Conservation (phyloP, 2,113 vertebrate genomes). For the Hemiprocne comata region DNA sequence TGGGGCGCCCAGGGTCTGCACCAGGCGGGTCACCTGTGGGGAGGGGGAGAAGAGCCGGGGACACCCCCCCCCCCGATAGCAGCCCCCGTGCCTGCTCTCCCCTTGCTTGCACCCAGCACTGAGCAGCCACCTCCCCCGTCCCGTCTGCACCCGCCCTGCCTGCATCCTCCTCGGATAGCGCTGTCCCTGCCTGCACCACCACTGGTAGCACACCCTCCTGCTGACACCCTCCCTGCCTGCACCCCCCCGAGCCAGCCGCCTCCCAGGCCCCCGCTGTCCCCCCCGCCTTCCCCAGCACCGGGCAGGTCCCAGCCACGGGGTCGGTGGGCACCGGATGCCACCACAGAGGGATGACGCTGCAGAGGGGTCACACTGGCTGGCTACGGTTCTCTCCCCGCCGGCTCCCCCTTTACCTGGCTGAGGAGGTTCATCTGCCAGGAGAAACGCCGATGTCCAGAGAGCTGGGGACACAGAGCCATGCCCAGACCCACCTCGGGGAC, state of each 20-base stretch:
- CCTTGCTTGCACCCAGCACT: too few species aligned
- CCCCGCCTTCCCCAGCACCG: not conserved
- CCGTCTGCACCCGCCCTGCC: too few species aligned
- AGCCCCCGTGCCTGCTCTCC: too few species aligned
- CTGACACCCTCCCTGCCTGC: not conserved
- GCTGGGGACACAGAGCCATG: accelerated
- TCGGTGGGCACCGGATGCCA: accelerated
- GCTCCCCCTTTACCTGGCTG: not conserved
- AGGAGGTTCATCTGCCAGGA: slow-evolving; percentile 46
- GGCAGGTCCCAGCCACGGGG: not conserved
- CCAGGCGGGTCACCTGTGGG: slow-evolving; percentile 10
- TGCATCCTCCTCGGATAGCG: too few species aligned
- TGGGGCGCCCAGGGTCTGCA: not conserved
- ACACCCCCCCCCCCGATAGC: too few species aligned
- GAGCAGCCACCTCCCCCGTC: too few species aligned
- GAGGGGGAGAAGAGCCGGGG: not conserved
- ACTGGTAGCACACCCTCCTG: not conserved
- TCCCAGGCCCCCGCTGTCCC: not conserved
- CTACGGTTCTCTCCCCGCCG: accelerated
- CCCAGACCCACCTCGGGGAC: accelerated
- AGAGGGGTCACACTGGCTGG: not conserved
- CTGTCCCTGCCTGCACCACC: too few species aligned
- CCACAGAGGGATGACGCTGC: not conserved
- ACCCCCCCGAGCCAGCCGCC: too few species aligned
- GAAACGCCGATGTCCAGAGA: not conserved